phyloP scores from a whole-genome alignment of 2,888 invertebrate genomes.

The Gymnocheta viridis region DNA sequence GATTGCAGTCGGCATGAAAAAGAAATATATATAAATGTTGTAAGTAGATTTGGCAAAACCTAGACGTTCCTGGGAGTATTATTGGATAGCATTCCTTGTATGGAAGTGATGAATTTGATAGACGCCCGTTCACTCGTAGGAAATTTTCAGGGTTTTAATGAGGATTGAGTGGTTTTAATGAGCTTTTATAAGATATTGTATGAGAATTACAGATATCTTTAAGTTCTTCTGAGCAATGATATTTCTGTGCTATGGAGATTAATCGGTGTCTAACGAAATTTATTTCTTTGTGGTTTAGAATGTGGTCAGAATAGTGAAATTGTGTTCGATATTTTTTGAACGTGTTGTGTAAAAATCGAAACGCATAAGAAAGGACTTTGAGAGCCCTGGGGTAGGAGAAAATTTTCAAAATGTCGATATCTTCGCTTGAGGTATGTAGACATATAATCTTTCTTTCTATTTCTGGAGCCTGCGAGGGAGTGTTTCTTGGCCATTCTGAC shows the following conservation, averaged over 20 bases:
- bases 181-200: neutral
- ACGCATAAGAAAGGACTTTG: neutral
- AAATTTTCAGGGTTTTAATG: neutral
- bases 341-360: neutral
- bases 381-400: neutral
- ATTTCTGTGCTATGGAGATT: conserved; percentile 3
- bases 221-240: conserved; percentile 1
- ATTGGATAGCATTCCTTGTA: conserved; percentile 33
- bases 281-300: neutral
- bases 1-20: conserved; percentile 6
- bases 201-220: neutral
- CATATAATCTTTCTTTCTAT: neutral
- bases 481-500: too few species aligned
- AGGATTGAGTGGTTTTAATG: conserved; percentile 20
- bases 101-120: neutral
- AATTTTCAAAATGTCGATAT: neutral
- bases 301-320: too few species aligned
- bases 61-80: conserved; percentile 19
- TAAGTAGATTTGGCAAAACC: conserved; percentile 18
- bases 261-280: neutral
- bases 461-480: neutral
- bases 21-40: conserved; percentile 11
- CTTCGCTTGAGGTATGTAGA: neutral
- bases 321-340: neutral
- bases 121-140: conserved; percentile 20